These are phyloP conservation scores for Drosophila lacertosa DNA, from an alignment of 1,140 invertebrate species.

Conservation along the genomic window DNA sequence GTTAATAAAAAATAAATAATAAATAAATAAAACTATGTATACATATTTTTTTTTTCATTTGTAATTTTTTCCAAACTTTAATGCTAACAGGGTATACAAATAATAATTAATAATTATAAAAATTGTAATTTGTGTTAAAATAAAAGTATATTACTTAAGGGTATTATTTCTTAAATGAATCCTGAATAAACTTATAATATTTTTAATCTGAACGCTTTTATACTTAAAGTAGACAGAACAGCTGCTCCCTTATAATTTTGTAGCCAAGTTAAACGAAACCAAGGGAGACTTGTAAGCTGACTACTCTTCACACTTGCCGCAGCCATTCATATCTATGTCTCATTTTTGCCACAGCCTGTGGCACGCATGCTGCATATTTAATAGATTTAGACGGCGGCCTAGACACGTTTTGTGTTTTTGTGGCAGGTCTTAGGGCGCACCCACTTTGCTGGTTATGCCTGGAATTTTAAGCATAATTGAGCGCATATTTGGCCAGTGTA, in stretches of 20 bases:
- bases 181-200: background rate
- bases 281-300: conserved; percentile 29
- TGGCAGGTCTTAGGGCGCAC: conserved; percentile 25
- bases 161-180: background rate
- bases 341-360: conserved; percentile 23
- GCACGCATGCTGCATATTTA: conserved; percentile 77
- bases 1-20: no score
- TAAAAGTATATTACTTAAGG: no score
- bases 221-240: background rate
- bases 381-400: conserved; percentile 60
- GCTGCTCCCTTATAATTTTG: conserved; percentile 3
- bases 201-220: conserved; percentile 17
- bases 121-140: no score
- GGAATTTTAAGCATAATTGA: conserved; percentile 81
- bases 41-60: no score
- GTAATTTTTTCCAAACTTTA: no score
- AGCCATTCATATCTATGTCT: conserved; percentile 27
- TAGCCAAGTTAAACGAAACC: conserved; percentile 4
- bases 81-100: no score
- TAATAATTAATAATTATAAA: no score
- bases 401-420: conserved; percentile 33
- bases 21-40: no score
- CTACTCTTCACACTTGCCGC: background rate
- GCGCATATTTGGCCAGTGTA: conserved; percentile 74
- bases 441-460: conserved; percentile 57